Conservation (phyloP, 2,797 vertebrate species). For the Austrolebias charrua region DNA sequence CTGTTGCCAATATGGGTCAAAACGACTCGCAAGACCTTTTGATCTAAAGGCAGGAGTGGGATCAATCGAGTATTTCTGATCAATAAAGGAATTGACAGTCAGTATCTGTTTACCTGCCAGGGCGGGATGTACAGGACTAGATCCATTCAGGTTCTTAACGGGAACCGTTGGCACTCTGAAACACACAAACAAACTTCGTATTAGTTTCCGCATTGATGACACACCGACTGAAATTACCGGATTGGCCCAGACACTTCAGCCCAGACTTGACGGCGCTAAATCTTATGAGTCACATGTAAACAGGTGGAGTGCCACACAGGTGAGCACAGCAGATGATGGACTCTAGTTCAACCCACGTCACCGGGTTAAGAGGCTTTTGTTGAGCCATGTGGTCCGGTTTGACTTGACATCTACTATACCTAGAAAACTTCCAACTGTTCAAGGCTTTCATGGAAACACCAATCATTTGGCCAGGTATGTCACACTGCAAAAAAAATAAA, state of each 20-base stretch:
- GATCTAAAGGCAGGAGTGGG: too few relatives aligned
- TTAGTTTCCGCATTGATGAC: constrained; percentile 15
- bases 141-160: constrained; percentile 95
- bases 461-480: too few relatives aligned
- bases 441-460: not conserved
- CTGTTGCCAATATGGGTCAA: too few relatives aligned
- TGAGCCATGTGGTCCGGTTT: constrained; percentile 36
- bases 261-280: constrained; percentile 5
- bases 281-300: constrained; percentile 44
- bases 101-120: constrained; percentile 86
- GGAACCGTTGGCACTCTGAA: constrained; percentile 93
- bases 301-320: constrained; percentile 19
- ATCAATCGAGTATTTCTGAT: not conserved
- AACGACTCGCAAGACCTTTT: too few relatives aligned
- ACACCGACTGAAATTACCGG: not conserved
- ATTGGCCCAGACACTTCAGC: constrained; percentile 8
- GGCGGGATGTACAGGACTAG: constrained; percentile 94
- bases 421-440: constrained; percentile 6
- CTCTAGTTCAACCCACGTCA: constrained; percentile 17
- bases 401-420: constrained; percentile 25
- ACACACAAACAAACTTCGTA: constrained; percentile 16
- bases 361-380: constrained; percentile 59
- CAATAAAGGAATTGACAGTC: not conserved
- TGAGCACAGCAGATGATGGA: constrained; percentile 19
- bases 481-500: too few relatives aligned